Percentiles rank a stretch among this genome's conserved stretches.
phyloP scores from a whole-genome alignment of 1,140 invertebrate species.

The Ceratina japonica region DNA sequence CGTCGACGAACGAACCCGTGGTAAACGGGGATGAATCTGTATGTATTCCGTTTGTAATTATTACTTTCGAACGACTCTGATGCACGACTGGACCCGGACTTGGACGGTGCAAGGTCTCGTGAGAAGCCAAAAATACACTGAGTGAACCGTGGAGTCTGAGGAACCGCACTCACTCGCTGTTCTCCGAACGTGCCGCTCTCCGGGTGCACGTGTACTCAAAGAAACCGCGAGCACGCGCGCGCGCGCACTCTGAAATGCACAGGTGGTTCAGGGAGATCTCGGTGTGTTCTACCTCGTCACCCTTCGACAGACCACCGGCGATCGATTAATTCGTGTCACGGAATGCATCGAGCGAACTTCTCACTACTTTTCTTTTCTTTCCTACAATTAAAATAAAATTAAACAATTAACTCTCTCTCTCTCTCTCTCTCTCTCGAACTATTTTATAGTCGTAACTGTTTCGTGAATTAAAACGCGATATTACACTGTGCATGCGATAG shows the following conservation, averaged over 20 bases:
- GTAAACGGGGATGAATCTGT: background rate
- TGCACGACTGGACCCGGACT: constrained; percentile 55
- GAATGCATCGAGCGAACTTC: background rate
- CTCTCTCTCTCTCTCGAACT: background rate
- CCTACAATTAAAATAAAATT: background rate
- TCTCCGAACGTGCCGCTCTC: background rate
- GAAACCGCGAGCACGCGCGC: constrained; percentile 4
- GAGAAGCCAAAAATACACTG: constrained; percentile 49
- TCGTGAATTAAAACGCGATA: background rate
- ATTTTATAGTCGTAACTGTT: too few relatives aligned
- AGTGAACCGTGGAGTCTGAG: constrained; percentile 9
- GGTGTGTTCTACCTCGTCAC: constrained; percentile 24
- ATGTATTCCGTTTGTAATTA: background rate
- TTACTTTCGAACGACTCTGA: background rate
- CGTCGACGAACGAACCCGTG: background rate
- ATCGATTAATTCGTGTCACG: constrained; percentile 42
- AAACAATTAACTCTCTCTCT: background rate
- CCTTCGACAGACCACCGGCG: constrained; percentile 15
- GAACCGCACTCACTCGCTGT: constrained; percentile 1
- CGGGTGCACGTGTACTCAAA: constrained; percentile 48
- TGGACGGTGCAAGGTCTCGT: constrained; percentile 29
- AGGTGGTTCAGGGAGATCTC: constrained; percentile 48
- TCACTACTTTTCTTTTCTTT: background rate
- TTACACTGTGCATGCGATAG: too few relatives aligned
- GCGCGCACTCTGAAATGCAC: constrained; percentile 40